Evolutionary conservation across 2,888 invertebrate species (phyloP).

Genomic region (Odontothrips loti): DNA sequence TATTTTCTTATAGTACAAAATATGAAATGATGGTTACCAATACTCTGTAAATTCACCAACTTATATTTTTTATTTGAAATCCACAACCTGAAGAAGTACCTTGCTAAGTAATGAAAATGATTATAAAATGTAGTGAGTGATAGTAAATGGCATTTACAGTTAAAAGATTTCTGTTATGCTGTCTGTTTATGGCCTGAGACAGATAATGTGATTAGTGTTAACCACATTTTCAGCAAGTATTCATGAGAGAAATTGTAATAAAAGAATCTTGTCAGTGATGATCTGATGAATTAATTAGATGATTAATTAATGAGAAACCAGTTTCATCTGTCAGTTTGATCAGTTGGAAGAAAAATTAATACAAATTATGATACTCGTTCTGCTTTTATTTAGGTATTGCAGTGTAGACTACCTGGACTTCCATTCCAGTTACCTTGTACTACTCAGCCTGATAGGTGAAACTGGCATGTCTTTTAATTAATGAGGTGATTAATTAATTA

Average conservation of each 20-base stretch:
- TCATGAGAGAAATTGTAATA: neutral
- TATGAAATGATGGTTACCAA: constrained; percentile 5
- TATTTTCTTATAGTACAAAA: constrained; percentile 24
- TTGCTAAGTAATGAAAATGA: neutral
- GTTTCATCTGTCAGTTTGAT: neutral
- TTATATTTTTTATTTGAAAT: constrained; percentile 16
- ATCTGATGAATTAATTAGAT: constrained; percentile 2
- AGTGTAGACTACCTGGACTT: too few species aligned
- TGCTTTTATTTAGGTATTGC: too few species aligned
- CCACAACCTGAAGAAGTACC: neutral
- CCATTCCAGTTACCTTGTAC: too few species aligned
- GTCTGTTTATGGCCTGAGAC: neutral
- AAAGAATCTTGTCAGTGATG: constrained; percentile 10
- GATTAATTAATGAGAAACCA: constrained; percentile 19
- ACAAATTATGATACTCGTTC: too few species aligned
- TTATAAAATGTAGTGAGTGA: neutral
- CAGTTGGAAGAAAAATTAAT: neutral
- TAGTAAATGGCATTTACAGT: neutral
- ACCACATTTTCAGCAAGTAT: neutral
- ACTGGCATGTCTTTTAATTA: constrained; percentile 14
- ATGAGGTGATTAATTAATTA: neutral
- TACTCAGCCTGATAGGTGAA: neutral
- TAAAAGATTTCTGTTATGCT: neutral
- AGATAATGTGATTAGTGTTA: neutral
- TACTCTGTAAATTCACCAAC: neutral